phyloP scores from a whole-genome alignment of 2,797 vertebrate species.

The Anomalospiza imberbis region DNA sequence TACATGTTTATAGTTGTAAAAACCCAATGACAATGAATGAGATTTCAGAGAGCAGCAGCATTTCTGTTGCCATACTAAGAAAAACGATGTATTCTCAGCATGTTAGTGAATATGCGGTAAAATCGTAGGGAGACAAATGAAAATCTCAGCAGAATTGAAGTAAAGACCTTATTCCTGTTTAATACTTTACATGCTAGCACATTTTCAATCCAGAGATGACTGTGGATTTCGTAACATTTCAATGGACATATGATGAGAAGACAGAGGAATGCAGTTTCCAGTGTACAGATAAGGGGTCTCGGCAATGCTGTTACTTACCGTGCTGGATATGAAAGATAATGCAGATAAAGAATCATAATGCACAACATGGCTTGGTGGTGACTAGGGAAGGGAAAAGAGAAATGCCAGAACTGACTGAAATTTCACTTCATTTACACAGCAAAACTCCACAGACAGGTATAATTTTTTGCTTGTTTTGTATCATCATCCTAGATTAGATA shows the following conservation, averaged over 20 bases:
- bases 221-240: neutral
- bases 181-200: neutral
- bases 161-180: neutral
- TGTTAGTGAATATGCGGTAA: neutral
- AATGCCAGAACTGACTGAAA: neutral
- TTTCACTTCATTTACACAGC: neutral
- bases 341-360: neutral
- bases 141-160: conserved; percentile 26
- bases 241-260: neutral
- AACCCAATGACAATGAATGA: neutral
- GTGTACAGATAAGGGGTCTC: neutral
- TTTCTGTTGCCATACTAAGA: conserved; percentile 6
- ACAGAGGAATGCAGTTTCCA: neutral
- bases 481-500: neutral
- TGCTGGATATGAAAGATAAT: neutral
- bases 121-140: neutral
- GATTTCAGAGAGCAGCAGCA: neutral
- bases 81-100: conserved; percentile 29
- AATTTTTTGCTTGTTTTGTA: neutral
- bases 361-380: accelerated
- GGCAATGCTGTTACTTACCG: neutral
- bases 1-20: neutral
- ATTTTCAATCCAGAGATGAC: neutral
- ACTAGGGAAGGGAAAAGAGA: neutral
- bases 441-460: neutral